Evolutionary conservation across 2,797 vertebrate species (phyloP), one percentile per base, ranked within the genome.

Genomic region (Ambastaia sidthimunki): DNA sequence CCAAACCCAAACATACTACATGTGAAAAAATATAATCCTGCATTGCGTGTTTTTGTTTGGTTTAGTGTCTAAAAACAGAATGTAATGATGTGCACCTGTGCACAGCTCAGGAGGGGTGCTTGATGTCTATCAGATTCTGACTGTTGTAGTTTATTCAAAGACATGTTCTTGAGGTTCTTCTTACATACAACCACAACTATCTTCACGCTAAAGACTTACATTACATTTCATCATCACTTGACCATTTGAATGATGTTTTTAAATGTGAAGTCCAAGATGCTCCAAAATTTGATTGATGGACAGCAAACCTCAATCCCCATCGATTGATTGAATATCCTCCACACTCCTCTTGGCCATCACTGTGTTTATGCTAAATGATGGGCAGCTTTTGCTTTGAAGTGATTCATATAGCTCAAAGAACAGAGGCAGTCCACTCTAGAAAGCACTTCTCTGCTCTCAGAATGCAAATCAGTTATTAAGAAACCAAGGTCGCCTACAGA

Each of bases 391-490:
- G 69, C 60, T 80, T 76, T 81, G 69, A 86, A 85, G 76, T 67
- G 74, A 69, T 82, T 83, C 67, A 55, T 59, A 67, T n/a, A 65
- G 76, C 48, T 74, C 37, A 48, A 74, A 73, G 47, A 82, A 78
- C 60, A 25, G 74, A 82, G 41, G 21, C 62, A 50, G 19, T 74
- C 37, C n/a, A 83, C 37, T 31, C 62, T 68, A 50, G 31, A 83
- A n/a, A 55, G 9, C 54, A 18, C 59, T 62, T 80, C 69, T 44
- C 41, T 79, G 75, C 28, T 59, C 73, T 54, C 70, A 50, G 75
- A 54, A 68, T 69, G 71, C 74, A 57, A 68, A 82, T 82, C 37
- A 52, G 28, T 71, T 82, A 81, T 85, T 81, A 81, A 82, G 76
- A 76, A 79, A 73, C 68, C 62, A 69, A 79, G 71, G 76, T 78